phyloP scores from a whole-genome alignment of 2,888 invertebrate species.

The Dynastes tityus region DNA sequence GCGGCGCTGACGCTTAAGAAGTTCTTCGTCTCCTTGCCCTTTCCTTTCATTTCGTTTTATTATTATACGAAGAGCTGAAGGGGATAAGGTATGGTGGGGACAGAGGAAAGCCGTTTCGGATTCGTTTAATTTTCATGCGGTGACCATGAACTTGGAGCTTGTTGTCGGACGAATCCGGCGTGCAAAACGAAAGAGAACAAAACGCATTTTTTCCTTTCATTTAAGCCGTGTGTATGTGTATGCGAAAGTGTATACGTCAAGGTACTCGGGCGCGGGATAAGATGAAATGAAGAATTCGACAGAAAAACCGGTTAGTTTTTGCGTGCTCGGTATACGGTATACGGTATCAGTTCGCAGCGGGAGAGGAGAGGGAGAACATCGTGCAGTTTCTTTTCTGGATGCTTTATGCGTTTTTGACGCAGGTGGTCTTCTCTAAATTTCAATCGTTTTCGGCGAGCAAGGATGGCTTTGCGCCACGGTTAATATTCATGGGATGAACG shows the following conservation, averaged over 20 bases:
- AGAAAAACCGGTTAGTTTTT: slow-evolving; percentile 52
- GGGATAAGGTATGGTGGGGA: no score
- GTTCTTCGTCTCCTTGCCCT: slow-evolving; percentile 16
- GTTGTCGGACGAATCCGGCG: slow-evolving; percentile 26
- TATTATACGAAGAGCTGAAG: no score
- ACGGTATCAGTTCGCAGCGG: slow-evolving; percentile 1
- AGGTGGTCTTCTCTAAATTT: slow-evolving; percentile 42
- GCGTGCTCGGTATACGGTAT: slow-evolving; percentile 17
- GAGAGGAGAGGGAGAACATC: neutral
- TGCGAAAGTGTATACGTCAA: neutral
- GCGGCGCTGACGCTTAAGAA: slow-evolving; percentile 27
- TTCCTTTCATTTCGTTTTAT: slow-evolving; percentile 9
- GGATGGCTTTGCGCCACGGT: neutral
- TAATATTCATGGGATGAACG: slow-evolving; percentile 44
- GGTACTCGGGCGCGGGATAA: neutral
- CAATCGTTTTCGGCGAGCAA: slow-evolving; percentile 34
- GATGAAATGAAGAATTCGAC: slow-evolving; percentile 34
- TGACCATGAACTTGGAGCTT: slow-evolving; percentile 41
- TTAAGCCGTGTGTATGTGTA: slow-evolving; percentile 8
- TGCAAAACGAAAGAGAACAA: slow-evolving; percentile 29
- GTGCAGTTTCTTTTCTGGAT: slow-evolving; percentile 31
- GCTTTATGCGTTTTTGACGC: slow-evolving; percentile 39
- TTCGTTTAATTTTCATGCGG: slow-evolving; percentile 33
- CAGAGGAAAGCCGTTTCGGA: slow-evolving; percentile 19
- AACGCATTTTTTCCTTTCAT: slow-evolving; percentile 29